phyloP scores from a whole-genome alignment of 1,140 invertebrate species.

The Hyles vespertilio region DNA sequence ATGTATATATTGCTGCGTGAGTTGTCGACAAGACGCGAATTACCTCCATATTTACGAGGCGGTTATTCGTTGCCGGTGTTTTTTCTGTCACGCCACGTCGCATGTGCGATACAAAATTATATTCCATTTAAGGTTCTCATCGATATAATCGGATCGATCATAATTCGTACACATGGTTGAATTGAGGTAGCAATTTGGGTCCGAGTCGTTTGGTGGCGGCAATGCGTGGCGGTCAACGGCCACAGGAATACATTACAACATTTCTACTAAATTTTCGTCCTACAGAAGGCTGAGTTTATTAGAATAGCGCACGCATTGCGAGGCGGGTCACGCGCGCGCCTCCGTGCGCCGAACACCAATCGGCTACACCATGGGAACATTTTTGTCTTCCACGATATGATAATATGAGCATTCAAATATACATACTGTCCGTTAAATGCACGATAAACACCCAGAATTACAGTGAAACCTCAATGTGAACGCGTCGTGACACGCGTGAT shows the following conservation, averaged over 20 bases:
- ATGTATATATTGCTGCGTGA: slow-evolving; percentile 16
- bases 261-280: slow-evolving; percentile 76
- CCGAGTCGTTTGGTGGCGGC: slow-evolving; percentile 19
- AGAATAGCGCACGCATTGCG: slow-evolving; percentile 66
- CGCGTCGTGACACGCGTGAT: slow-evolving; percentile 65
- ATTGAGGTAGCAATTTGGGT: slow-evolving; percentile 24
- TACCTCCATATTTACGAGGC: slow-evolving; percentile 64
- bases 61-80: slow-evolving; percentile 58
- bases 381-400: slow-evolving; percentile 76
- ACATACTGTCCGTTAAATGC: slow-evolving; percentile 75
- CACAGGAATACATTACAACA: slow-evolving; percentile 72
- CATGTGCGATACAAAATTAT: slow-evolving; percentile 57
- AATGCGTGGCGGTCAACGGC: slow-evolving; percentile 61
- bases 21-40: slow-evolving; percentile 40
- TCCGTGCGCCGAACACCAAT: slow-evolving; percentile 67
- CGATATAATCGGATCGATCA: slow-evolving; percentile 43
- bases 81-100: slow-evolving; percentile 71
- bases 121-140: slow-evolving; percentile 47
- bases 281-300: slow-evolving; percentile 75
- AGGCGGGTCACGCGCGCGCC: slow-evolving; percentile 62
- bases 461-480: slow-evolving; percentile 72
- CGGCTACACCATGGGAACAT: slow-evolving; percentile 70
- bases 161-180: slow-evolving; percentile 3
- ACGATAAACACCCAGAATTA: slow-evolving; percentile 75
- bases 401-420: slow-evolving; percentile 76